These are phyloP conservation scores for Chalcosyrphus nemorum DNA, from an alignment of 2,888 invertebrate species.

Conservation along the genomic window DNA sequence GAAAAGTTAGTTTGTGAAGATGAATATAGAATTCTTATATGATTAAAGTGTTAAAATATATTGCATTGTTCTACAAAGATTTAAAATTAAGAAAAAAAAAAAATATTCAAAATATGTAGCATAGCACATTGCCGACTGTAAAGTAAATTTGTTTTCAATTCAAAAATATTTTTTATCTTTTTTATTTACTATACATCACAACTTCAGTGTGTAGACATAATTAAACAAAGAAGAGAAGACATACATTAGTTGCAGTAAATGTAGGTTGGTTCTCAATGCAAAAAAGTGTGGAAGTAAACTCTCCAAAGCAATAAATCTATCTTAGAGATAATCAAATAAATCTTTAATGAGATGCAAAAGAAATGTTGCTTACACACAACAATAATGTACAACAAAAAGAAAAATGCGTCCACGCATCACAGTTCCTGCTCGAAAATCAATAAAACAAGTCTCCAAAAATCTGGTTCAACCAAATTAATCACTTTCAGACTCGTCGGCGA, in stretches of 20 bases:
- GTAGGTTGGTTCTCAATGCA: neutral
- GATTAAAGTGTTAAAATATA: neutral
- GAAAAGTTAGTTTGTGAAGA: neutral
- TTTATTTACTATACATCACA: neutral
- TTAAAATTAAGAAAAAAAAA: too few relatives aligned
- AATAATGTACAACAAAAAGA: constrained; percentile 36
- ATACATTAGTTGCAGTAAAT: neutral
- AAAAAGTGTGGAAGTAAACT: neutral
- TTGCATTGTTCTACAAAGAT: constrained; percentile 26
- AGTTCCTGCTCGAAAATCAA: constrained; percentile 52
- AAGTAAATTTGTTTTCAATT: neutral
- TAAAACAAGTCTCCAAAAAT: neutral
- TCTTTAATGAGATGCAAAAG: constrained; percentile 23
- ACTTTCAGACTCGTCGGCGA: constrained; percentile 85
- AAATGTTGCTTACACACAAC: constrained; percentile 25
- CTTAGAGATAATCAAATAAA: constrained; percentile 32
- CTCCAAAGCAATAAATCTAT: constrained; percentile 1
- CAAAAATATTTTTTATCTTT: neutral
- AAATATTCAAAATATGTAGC: neutral
- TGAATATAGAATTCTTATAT: neutral
- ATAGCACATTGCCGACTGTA: constrained; percentile 5
- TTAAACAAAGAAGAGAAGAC: neutral
- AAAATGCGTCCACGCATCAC: constrained; percentile 66
- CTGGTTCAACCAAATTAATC: constrained; percentile 80
- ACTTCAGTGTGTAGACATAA: neutral